phyloP scores from a whole-genome alignment of 2,797 vertebrate species.

The Coilia nasus region DNA sequence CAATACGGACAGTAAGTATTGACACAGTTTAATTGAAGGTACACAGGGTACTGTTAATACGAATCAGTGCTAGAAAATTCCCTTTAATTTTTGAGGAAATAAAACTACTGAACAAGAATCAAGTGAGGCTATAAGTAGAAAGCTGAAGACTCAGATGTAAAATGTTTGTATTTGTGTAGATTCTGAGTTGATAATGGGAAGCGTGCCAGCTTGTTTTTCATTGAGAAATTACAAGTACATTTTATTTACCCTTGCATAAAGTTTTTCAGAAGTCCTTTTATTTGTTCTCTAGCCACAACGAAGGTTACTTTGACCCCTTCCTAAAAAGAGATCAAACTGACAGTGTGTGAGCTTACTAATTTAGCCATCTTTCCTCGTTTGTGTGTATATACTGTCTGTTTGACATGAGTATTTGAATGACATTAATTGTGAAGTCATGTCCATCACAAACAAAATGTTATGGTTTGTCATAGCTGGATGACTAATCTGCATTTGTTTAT shows the following conservation, averaged over 20 bases:
- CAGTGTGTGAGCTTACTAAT: slow-evolving; percentile 38
- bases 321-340: slow-evolving; percentile 55
- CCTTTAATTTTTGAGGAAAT: slow-evolving; percentile 63
- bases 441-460: slow-evolving; percentile 16
- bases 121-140: slow-evolving; percentile 38
- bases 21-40: slow-evolving; percentile 38
- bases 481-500: slow-evolving; percentile 45
- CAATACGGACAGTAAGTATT: neutral
- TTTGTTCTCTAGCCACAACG: neutral
- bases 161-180: slow-evolving; percentile 30
- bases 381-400: slow-evolving; percentile 58
- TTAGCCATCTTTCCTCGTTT: slow-evolving; percentile 28
- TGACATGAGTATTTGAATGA: slow-evolving; percentile 47
- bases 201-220: slow-evolving; percentile 14
- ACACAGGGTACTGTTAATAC: slow-evolving; percentile 50
- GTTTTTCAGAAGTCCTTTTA: slow-evolving; percentile 22
- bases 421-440: slow-evolving; percentile 37
- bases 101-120: slow-evolving; percentile 28
- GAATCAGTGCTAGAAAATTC: slow-evolving; percentile 50
- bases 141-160: slow-evolving; percentile 31
- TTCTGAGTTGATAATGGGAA: neutral
- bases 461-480: slow-evolving; percentile 38
- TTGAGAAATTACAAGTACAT: neutral
- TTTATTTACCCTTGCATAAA: neutral
- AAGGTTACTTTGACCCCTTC: slow-evolving; percentile 41